A percentile compares a stretch with the other conserved stretches of the same genome.
phyloP scores from a whole-genome alignment of 2,888 invertebrate species.

The Exocentrus adspersus region DNA sequence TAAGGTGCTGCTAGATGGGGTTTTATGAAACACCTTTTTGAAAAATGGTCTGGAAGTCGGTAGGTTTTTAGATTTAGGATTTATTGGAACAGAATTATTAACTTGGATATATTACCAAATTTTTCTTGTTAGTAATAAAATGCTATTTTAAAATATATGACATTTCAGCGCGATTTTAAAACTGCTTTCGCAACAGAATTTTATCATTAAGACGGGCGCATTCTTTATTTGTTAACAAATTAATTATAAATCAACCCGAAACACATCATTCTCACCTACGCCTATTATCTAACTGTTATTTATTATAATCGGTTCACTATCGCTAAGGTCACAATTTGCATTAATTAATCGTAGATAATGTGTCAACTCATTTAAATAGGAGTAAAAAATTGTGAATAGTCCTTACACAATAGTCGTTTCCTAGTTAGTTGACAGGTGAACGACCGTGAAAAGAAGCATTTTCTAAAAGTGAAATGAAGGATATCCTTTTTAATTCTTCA shows the following conservation, averaged over 20 bases:
- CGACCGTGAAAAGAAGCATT: neutral
- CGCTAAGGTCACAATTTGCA: constrained; percentile 17
- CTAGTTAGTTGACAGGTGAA: neutral
- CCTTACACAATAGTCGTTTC: neutral
- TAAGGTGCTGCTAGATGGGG: too few relatives aligned
- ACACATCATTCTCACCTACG: constrained; percentile 1
- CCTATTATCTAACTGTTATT: constrained; percentile 12
- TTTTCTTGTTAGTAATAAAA: too few relatives aligned
- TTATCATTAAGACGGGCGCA: neutral
- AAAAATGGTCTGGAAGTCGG: too few relatives aligned
- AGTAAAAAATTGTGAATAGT: neutral
- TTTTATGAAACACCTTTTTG: too few relatives aligned
- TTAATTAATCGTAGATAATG: neutral
- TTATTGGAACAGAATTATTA: too few relatives aligned
- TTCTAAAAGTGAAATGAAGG: neutral
- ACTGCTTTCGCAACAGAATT: neutral
- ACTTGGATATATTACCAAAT: too few relatives aligned
- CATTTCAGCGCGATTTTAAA: too few relatives aligned
- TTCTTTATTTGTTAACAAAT: neutral
- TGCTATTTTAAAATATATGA: too few relatives aligned
- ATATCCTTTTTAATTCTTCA: too few relatives aligned
- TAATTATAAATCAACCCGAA: neutral
- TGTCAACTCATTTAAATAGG: neutral
- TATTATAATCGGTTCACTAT: constrained; percentile 4
- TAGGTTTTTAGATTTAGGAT: too few relatives aligned